Evolutionary conservation across 2,797 vertebrate species (phyloP).

Genomic region (Pelobates cultripes): DNA sequence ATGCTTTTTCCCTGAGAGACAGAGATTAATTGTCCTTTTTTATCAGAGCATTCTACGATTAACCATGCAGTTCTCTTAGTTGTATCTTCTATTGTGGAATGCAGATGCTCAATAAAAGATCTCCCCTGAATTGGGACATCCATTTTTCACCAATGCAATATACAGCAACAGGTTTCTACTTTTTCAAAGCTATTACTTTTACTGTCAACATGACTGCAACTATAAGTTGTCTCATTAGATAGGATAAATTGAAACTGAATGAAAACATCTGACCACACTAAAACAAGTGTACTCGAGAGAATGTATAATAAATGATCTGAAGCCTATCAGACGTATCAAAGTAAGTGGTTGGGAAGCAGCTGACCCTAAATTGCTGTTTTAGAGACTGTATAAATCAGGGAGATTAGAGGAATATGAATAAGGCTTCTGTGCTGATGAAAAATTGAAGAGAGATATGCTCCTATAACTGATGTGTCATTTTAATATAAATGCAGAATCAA

Average conservation of each 20-base stretch:
- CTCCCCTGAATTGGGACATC: constrained; percentile 61
- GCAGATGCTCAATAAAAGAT: constrained; percentile 71
- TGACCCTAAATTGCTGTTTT: constrained; percentile 24
- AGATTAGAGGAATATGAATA: constrained; percentile 35
- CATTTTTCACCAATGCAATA: constrained; percentile 72
- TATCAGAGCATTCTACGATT: constrained; percentile 72
- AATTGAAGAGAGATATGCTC: constrained; percentile 29
- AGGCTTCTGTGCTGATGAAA: constrained; percentile 41
- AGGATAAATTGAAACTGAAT: constrained; percentile 68
- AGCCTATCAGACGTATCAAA: constrained; percentile 45
- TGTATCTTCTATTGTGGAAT: constrained; percentile 69
- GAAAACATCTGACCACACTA: constrained; percentile 58
- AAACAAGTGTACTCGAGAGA: constrained; percentile 45
- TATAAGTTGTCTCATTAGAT: constrained; percentile 73
- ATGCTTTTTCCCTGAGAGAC: constrained; percentile 64
- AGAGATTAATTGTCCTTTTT: constrained; percentile 74
- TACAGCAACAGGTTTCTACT: constrained; percentile 68
- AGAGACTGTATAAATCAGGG: background rate
- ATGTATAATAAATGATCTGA: constrained; percentile 28
- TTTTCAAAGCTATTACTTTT: constrained; percentile 78
- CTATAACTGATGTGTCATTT: constrained; percentile 12
- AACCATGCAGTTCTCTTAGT: constrained; percentile 69
- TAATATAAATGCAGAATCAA: constrained; percentile 43
- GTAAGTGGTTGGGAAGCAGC: constrained; percentile 34
- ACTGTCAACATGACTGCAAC: constrained; percentile 68